Conservation (phyloP, 1,140 invertebrate species). For the Brachionus asplanchnoidis region DNA sequence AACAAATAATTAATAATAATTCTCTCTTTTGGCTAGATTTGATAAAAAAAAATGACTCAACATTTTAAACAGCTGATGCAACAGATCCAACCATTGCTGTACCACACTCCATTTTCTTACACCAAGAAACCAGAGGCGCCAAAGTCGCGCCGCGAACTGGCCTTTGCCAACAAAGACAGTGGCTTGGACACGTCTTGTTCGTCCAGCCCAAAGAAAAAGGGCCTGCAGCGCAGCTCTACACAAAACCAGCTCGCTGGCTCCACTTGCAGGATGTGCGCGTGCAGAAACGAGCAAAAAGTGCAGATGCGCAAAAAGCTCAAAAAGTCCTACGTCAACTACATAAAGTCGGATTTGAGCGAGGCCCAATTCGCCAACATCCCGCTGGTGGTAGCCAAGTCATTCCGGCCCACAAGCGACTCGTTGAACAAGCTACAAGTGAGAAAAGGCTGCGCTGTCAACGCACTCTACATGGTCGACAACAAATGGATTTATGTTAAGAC, state of each 20-base stretch:
- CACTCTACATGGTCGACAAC: slow-evolving; percentile 15
- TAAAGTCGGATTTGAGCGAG: slow-evolving; percentile 19
- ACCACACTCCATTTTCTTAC: not conserved
- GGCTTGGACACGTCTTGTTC: not conserved
- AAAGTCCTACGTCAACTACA: not conserved
- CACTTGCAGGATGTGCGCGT: not conserved
- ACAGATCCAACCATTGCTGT: not conserved
- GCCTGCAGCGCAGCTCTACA: not conserved
- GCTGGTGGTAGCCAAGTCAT: not conserved
- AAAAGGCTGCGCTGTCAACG: not conserved
- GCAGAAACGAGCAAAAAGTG: not conserved
- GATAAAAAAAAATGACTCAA: not conserved
- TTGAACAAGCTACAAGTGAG: not conserved
- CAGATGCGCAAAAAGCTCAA: slow-evolving; percentile 8
- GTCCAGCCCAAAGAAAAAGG: not conserved
- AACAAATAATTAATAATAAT: no score
- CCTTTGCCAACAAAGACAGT: not conserved
- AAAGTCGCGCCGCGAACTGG: not conserved
- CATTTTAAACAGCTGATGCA: not conserved
- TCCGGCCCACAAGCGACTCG: not conserved
- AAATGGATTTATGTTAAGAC: slow-evolving; percentile 36
- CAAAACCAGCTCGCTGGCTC: not conserved
- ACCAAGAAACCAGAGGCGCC: not conserved
- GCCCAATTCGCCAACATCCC: slow-evolving; percentile 20
- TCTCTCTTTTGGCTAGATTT: not conserved